phyloP scores from a whole-genome alignment of 2,797 vertebrate species.

The Rhynchotus rufescens region DNA sequence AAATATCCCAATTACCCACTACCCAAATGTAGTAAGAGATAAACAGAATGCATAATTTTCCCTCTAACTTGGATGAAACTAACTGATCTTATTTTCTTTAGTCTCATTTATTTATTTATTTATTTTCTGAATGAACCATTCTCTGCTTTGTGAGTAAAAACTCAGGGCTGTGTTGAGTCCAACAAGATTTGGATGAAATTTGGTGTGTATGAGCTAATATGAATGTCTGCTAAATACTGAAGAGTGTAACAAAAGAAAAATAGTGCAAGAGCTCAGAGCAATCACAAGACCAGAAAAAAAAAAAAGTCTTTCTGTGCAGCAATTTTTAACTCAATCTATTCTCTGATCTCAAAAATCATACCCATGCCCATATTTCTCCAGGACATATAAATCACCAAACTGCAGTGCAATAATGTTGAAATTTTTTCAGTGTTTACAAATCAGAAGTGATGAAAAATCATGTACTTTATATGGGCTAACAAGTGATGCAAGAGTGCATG shows the following conservation, averaged over 20 bases:
- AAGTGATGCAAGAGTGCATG: background rate
- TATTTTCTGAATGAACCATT: background rate
- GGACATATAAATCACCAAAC: background rate
- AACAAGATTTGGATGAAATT: background rate
- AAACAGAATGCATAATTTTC: background rate
- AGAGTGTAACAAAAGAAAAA: background rate
- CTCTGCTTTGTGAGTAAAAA: background rate
- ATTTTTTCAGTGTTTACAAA: background rate
- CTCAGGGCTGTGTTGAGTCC: background rate
- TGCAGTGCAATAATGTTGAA: background rate
- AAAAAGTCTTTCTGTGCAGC: background rate
- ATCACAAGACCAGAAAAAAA: background rate
- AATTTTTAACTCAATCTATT: background rate
- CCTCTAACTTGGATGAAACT: background rate
- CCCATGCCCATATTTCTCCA: background rate
- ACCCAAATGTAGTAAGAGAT: background rate
- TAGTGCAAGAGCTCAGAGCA: background rate
- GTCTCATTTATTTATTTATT: background rate
- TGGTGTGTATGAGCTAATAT: background rate
- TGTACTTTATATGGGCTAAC: background rate
- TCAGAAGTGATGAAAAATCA: background rate
- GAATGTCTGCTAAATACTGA: background rate
- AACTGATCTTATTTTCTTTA: background rate
- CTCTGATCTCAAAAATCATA: background rate
- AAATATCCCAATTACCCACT: background rate